Evolutionary conservation across 1,140 invertebrate genomes (phyloP), one percentile per base, ranked within the genome.

Genomic region (Lepidurus apus): DNA sequence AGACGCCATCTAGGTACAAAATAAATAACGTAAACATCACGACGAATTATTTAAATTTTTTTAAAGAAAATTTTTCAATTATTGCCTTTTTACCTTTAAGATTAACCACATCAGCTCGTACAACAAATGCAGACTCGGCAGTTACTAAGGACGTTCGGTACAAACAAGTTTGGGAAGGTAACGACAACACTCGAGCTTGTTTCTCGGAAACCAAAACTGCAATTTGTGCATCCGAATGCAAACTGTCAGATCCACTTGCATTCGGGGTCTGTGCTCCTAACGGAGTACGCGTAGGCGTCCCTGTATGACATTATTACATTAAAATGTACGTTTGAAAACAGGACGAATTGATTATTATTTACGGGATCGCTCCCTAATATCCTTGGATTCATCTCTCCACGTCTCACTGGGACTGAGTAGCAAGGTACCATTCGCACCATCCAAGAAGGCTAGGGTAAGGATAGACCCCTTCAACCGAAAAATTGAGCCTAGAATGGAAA

Each of bases 381-480:
- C 89, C 81, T 85, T 85, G 82, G 90, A 47, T 82, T 93, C 93
- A 83, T 95, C 94, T 86, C 89, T 93, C 94, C 94, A 97, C 82
- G 91, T 89, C 86, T 96, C 94, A 85, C 89, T 94, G 44, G 91
- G 91, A 84, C 91, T 92, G 79, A 93, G 92, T 83, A 96, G 92
- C 79, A 95, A 87, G 83, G 92, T 90, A 84, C 95, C 95, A 85
- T 93, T 95, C 84, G 93, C 95, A 86, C 42, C 76, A 82, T 99
- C 96, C 84, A 99, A 88, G 88, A 98, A 98, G 76, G 94, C 95
- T 90, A 98, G 95, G 77, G 92, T 91, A 82, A 97, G 86, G 84
- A 98, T 96, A 84, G 93, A 91, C 81, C 96, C 96, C 87, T 96
- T 97, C 85, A 98, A 87, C 85, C 96, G 91, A 88, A 97, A 97